These are phyloP conservation scores for Diarsia dahlii DNA, from an alignment of 2,888 invertebrate species.

Conservation along the genomic window DNA sequence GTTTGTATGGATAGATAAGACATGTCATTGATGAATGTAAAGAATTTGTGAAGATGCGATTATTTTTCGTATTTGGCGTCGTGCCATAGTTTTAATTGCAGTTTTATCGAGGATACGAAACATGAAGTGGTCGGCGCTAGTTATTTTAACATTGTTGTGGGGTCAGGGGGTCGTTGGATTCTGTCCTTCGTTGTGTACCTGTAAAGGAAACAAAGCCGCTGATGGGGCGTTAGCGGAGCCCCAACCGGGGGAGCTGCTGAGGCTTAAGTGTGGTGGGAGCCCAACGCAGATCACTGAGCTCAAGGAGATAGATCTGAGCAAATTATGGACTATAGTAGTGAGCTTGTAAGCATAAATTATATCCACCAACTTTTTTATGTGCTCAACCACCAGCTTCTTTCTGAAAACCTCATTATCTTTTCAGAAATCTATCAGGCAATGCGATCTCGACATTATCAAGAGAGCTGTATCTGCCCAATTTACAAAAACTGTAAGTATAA, in stretches of 20 bases:
- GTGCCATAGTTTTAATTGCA: conserved; percentile 86
- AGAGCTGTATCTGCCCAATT: conserved; percentile 91
- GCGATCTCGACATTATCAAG: conserved; percentile 91
- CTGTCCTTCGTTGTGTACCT: conserved; percentile 89
- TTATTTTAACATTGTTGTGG: conserved; percentile 77
- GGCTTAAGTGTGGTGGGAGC: conserved; percentile 92
- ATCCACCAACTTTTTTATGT: neutral
- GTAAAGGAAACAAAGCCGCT: conserved; percentile 90
- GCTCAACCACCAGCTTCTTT: neutral
- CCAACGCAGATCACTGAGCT: conserved; percentile 91
- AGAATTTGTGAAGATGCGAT: conserved; percentile 88
- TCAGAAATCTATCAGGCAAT: conserved; percentile 92
- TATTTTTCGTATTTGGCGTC: conserved; percentile 87
- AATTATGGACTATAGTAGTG: conserved; percentile 91
- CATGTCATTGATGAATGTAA: conserved; percentile 76
- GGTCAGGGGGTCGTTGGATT: conserved; percentile 75
- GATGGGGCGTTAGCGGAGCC: conserved; percentile 89
- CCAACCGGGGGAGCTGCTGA: conserved; percentile 90
- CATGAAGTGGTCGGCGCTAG: conserved; percentile 81
- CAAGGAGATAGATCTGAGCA: conserved; percentile 92
- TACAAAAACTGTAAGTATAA: conserved; percentile 93
- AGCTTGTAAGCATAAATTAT: conserved; percentile 91
- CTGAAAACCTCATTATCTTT: conserved; percentile 73
- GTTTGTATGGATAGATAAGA: conserved; percentile 54
- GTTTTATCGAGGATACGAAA: conserved; percentile 80